Evolutionary conservation across 2,888 invertebrate species (phyloP), one percentile per base, ranked within the genome.

Genomic region (Dryobota labecula): DNA sequence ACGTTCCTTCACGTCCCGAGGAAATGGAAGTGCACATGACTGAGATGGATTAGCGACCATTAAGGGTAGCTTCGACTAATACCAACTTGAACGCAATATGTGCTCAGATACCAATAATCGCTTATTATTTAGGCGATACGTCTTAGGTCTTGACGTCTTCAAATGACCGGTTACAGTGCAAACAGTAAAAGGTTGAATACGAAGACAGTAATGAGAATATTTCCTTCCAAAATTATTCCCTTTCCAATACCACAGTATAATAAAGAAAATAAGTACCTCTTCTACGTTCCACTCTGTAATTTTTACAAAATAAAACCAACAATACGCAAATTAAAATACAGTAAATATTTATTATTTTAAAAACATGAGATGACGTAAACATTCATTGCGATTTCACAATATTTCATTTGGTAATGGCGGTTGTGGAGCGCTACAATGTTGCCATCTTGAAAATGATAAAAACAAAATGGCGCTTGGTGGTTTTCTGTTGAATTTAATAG

Each of bases 31-130:
- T 89, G 89, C 86, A 87, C 86, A 82, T 84, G 90, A 90, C 89
- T 85, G 82, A 90, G 91, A 92, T 88, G 89, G 91, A 91, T 91
- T 87, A 89, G 79, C 79, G 71, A 71, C 87, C 90, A 90, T 92
- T 91, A 91, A 86, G 85, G 86, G 73, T 73, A 82, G 78, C 68
- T 63, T 58, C 75, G 63, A 73, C 73, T 80, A 76, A 82, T 85
- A 84, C 83, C 77, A 73, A 73, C 53, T 75, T 75, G 84, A 76
- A 80, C 78, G 76, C 84, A 76, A 80, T 82, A 84, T 82, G 77
- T 74, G 75, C 81, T 66, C 80, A 76, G 84, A 78, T 79, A 73
- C 78, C 84, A 76, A 84, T 83, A 84, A 84, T 84, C 71, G 73
- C 73, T 72, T 73, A 77, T 73, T 56, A 62, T 80, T 74, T 70